phyloP scores from a whole-genome alignment of 2,888 invertebrate genomes.

The Leptinotarsa juncta region DNA sequence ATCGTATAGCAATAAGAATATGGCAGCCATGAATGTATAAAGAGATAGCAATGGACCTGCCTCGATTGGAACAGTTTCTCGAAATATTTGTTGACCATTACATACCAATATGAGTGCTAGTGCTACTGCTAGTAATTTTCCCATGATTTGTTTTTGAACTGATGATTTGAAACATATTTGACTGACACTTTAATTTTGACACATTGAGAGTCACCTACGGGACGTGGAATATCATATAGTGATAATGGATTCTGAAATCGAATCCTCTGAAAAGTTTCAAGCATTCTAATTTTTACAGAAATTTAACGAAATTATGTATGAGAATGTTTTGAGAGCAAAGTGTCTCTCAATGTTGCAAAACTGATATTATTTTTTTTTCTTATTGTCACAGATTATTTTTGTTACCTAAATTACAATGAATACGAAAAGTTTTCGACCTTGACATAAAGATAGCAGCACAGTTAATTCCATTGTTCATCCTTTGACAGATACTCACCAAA shows the following conservation, averaged over 20 bases:
- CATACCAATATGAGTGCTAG: conserved; percentile 56
- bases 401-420: too few species aligned
- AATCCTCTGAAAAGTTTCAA: too few species aligned
- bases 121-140: conserved; percentile 56
- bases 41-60: conserved; percentile 55
- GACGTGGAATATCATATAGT: neutral
- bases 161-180: conserved; percentile 7
- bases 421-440: too few species aligned
- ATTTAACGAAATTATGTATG: too few species aligned
- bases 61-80: conserved; percentile 46
- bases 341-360: too few species aligned
- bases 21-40: conserved; percentile 56
- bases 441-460: too few species aligned
- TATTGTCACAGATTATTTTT: too few species aligned
- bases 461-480: too few species aligned
- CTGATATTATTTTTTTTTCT: too few species aligned
- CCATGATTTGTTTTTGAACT: conserved; percentile 51
- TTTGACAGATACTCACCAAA: too few species aligned
- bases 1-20: conserved; percentile 57
- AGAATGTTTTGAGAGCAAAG: too few species aligned
- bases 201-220: conserved; percentile 2
- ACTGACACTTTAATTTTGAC: conserved; percentile 33
- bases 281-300: too few species aligned
- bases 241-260: neutral
- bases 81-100: conserved; percentile 56